Evolutionary conservation across 2,888 invertebrate species (phyloP).

Genomic region (Amiota minor): DNA sequence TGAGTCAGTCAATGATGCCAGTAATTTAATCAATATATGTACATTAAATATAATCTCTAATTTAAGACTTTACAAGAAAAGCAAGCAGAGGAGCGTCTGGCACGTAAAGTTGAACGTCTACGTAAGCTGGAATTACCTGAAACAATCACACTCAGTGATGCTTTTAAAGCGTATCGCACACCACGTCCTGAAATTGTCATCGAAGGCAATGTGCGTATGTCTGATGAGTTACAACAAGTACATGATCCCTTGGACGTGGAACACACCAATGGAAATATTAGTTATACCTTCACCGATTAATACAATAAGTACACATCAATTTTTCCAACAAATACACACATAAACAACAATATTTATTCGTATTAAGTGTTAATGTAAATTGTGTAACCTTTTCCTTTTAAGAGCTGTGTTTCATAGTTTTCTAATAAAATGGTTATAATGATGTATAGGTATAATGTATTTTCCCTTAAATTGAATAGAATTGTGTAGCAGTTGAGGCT

Average conservation of each 20-base stretch:
- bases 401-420: not conserved
- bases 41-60: not conserved
- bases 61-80: conserved; percentile 64
- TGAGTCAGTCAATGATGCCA: not conserved
- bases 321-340: not conserved
- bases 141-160: conserved; percentile 52
- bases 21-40: not conserved
- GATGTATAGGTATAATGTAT: conserved; percentile 23
- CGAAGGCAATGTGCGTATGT: conserved; percentile 58
- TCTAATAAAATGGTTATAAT: not conserved
- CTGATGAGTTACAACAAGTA: conserved; percentile 59
- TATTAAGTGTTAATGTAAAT: not conserved
- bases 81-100: conserved; percentile 68
- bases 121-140: conserved; percentile 52
- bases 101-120: conserved; percentile 45
- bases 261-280: conserved; percentile 48
- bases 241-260: conserved; percentile 59
- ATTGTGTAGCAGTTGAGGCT: conserved; percentile 92
- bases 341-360: conserved; percentile 19
- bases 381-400: not conserved
- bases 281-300: conserved; percentile 55
- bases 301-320: not conserved
- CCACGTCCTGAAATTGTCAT: conserved; percentile 50
- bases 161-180: conserved; percentile 65
- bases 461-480: conserved; percentile 81